Percentiles rank a stretch among this genome's conserved stretches.
phyloP scores from a whole-genome alignment of 2,888 invertebrate species.

The Microchrysa polita region DNA sequence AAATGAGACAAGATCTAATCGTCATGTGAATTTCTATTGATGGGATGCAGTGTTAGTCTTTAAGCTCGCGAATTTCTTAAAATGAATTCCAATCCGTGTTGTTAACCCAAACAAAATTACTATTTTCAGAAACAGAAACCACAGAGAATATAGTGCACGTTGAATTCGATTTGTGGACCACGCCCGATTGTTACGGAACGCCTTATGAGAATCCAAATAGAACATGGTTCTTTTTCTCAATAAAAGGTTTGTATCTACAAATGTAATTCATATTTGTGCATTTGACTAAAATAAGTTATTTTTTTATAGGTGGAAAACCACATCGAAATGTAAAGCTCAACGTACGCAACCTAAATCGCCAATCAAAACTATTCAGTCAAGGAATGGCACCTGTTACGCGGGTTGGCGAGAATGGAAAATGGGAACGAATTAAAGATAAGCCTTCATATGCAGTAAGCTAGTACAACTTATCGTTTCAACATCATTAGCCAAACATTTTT shows the following conservation, averaged over 20 bases:
- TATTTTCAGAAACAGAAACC: slow-evolving; percentile 43
- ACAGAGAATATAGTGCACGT: slow-evolving; percentile 63
- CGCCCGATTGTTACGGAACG: slow-evolving; percentile 87
- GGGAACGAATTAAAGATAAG: slow-evolving; percentile 85
- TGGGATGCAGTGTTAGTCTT: no score
- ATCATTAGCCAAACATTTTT: not conserved
- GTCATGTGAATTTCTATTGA: no score
- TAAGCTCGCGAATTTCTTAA: no score
- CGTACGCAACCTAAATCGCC: slow-evolving; percentile 87
- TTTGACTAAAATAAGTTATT: slow-evolving; percentile 27
- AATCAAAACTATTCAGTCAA: slow-evolving; percentile 89
- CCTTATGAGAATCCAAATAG: slow-evolving; percentile 89
- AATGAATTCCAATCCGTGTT: no score
- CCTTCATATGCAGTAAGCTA: slow-evolving; percentile 77
- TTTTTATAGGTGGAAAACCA: slow-evolving; percentile 65
- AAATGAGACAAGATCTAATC: no score
- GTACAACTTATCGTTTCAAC: slow-evolving; percentile 16
- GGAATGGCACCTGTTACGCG: slow-evolving; percentile 88
- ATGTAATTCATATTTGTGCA: not conserved
- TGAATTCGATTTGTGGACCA: slow-evolving; percentile 91
- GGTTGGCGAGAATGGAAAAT: slow-evolving; percentile 79
- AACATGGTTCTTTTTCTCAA: slow-evolving; percentile 93
- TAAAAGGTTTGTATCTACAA: slow-evolving; percentile 65
- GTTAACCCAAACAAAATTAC: no score
- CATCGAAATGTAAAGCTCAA: slow-evolving; percentile 77